Evolutionary conservation across 2,113 vertebrate species (phyloP).

Genomic region (Leptocoma aspasia): DNA sequence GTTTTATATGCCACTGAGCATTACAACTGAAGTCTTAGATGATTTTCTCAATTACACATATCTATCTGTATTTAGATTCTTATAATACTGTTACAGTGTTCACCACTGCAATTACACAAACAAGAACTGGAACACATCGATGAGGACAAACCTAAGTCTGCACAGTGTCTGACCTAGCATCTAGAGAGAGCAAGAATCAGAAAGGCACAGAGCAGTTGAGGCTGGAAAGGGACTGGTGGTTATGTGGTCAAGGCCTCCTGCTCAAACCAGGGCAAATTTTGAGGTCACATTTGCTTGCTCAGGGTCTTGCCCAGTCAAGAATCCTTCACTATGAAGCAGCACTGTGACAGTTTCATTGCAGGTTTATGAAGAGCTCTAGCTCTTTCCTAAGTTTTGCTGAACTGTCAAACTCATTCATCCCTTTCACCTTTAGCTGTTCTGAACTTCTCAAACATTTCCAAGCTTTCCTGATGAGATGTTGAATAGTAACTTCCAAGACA

Average conservation of each 20-base stretch:
- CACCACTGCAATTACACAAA: background rate
- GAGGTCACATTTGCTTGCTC: background rate
- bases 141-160: background rate
- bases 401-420: background rate
- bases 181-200: background rate
- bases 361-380: background rate
- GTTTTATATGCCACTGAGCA: background rate
- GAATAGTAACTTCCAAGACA: background rate
- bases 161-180: background rate
- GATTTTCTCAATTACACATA: background rate
- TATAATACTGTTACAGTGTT: background rate
- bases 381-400: background rate
- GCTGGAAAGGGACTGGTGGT: background rate
- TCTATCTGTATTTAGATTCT: background rate
- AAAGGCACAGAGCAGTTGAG: background rate
- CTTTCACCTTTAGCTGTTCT: background rate
- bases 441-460: background rate
- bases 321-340: background rate
- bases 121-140: rapidly evolving
- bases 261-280: background rate
- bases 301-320: background rate
- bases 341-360: rapidly evolving
- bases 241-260: background rate
- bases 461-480: background rate
- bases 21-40: background rate